These are phyloP conservation scores for Craseonycteris thonglongyai DNA, from an alignment of 2,113 vertebrate species.

Conservation along the genomic window DNA sequence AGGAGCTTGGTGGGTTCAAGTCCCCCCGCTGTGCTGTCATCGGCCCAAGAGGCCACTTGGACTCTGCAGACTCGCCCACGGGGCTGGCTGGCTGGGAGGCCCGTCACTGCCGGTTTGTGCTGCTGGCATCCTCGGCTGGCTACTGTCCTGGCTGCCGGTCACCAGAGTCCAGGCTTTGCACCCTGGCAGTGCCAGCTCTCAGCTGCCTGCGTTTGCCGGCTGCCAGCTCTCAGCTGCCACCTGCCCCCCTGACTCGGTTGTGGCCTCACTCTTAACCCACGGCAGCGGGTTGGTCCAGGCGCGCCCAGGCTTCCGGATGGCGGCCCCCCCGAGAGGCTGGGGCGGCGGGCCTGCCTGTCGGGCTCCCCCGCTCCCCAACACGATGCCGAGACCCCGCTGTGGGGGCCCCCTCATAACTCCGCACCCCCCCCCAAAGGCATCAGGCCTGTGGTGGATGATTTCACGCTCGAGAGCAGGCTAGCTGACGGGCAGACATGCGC, in stretches of 20 bases:
- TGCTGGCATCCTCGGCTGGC: rapidly evolving
- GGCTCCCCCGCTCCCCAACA: not conserved
- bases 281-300: rapidly evolving
- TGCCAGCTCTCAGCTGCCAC: not conserved
- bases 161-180: not conserved
- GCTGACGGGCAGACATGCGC: rapidly evolving
- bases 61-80: rapidly evolving
- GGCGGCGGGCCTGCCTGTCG: not conserved
- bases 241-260: rapidly evolving
- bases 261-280: not conserved
- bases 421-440: not conserved
- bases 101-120: rapidly evolving
- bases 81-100: not conserved
- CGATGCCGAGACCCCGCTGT: rapidly evolving
- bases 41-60: rapidly evolving
- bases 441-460: not conserved
- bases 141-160: rapidly evolving
- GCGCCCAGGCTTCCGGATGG: not conserved
- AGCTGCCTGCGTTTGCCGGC: not conserved
- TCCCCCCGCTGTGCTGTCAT: not conserved
- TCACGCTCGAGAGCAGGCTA: not conserved
- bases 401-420: rapidly evolving
- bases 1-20: rapidly evolving
- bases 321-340: not conserved
- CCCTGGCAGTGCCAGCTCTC: rapidly evolving